Base-by-base conservation (phyloP, 2,113 vertebrate genomes). In the Neotragus pygmaeus region DNA sequence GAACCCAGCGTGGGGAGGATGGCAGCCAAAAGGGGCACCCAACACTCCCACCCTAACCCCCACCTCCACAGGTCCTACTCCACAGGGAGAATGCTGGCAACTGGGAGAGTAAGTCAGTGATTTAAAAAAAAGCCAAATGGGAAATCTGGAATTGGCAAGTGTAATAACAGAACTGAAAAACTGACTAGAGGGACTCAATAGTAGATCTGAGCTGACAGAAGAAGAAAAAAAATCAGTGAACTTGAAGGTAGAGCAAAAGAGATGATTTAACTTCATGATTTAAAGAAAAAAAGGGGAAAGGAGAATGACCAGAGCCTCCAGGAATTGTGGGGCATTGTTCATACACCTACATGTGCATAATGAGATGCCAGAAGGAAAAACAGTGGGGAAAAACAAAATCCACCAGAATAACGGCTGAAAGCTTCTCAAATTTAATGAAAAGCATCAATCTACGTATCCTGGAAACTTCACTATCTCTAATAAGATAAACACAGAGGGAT, bases 321-420 rank as follows among this genome's bases (percentile, higher is more conserved):
- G 90, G 15, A 47, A 39, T 21, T 28, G 36, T 51, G 91, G 14
- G n/a, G 5, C 70, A 53, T 23, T 23, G 43, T 28, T 70, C 14
- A n/a, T 3, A 49, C 51, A 14, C 43, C 30, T 9, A 11, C 2
- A 0, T 33, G 15, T 19, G 6, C 25, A 7, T n/a, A 7, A 58
- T 15, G 30, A 53, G 58, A 43, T 5, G 9, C 39, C 73, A 86
- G 60, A 43, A 51, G 5, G 33, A 88, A n/a, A 57, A 28, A 78
- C 21, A 5, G 49, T 10, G 62, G 12, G 55, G 23, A 0, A 5
- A 30, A 33, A 58, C 15, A n/a, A 51, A 8, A n/a, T 21, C 27
- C 53, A 17, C 28, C n/a, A 25, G 43, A 62, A 60, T 58, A 62
- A 53, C 62, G 53, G 8, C 28, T 21, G 39, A 47, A 58, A 75